Conservation (phyloP, 2,888 invertebrate species). For the Cosmia pyralina region DNA sequence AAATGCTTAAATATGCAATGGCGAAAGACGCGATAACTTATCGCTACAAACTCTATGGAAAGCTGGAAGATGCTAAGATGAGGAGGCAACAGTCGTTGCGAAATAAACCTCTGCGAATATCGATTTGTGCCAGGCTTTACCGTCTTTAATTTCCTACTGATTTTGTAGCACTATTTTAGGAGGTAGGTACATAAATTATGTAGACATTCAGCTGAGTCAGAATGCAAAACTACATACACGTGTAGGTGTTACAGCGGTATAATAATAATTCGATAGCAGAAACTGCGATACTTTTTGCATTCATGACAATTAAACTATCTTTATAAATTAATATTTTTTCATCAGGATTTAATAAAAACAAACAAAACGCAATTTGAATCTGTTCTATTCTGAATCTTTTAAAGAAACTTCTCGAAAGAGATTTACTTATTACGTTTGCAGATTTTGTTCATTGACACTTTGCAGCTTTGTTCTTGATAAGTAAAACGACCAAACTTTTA, state of each 20-base stretch:
- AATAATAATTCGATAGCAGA: neutral
- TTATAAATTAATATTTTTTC: neutral
- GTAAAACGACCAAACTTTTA: slow-evolving; percentile 38
- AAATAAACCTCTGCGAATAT: neutral
- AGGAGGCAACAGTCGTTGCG: neutral
- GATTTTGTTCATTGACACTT: slow-evolving; percentile 52
- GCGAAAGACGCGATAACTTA: slow-evolving; percentile 4
- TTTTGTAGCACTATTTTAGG: neutral
- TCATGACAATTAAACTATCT: neutral
- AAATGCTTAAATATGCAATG: neutral
- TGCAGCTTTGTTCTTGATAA: slow-evolving; percentile 43
- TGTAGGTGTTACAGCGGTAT: neutral
- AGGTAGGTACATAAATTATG: neutral
- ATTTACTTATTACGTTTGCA: slow-evolving; percentile 33
- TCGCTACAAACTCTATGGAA: slow-evolving; percentile 26
- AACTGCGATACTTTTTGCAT: neutral
- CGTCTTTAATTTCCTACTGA: neutral
- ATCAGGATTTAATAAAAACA: slow-evolving; percentile 2
- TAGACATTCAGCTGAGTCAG: neutral
- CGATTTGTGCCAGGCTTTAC: neutral
- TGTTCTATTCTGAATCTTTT: slow-evolving; percentile 28
- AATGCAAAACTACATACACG: neutral
- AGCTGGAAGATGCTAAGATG: slow-evolving; percentile 4
- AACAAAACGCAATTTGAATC: slow-evolving; percentile 21
- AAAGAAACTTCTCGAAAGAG: slow-evolving; percentile 37